Conservation (phyloP, 2,888 invertebrate genomes). For the Spicauda simplicius region DNA sequence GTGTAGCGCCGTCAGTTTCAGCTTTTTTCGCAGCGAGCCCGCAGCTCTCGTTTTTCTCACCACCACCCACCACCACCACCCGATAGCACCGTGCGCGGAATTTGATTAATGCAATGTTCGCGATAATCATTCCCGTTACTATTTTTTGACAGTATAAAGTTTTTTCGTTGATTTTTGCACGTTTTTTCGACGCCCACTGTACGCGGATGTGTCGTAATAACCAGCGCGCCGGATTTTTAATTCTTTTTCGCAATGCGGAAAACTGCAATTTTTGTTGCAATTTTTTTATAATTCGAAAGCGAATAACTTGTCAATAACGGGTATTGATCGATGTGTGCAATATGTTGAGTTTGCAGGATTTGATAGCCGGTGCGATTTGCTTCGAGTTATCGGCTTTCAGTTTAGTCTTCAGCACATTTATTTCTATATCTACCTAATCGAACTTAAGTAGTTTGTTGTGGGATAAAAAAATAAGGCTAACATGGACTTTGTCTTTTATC, state of each 20-base stretch:
- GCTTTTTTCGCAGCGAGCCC: constrained; percentile 80
- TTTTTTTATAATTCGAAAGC: constrained; percentile 16
- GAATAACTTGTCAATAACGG: background rate
- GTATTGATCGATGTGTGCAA: background rate
- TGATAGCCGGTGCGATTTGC: too few relatives aligned
- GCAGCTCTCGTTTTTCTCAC: constrained; percentile 77
- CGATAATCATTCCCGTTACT: constrained; percentile 84
- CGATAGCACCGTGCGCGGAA: constrained; percentile 81
- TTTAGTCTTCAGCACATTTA: too few relatives aligned
- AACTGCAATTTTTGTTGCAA: constrained; percentile 26
- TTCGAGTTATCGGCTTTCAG: too few relatives aligned
- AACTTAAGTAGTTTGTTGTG: too few relatives aligned
- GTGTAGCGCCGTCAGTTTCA: constrained; percentile 60
- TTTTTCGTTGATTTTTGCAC: constrained; percentile 65
- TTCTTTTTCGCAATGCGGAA: constrained; percentile 34
- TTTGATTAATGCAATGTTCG: constrained; percentile 85
- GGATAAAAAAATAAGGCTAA: too few relatives aligned
- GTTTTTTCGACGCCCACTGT: constrained; percentile 40
- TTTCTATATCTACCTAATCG: too few relatives aligned
- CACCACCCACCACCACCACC: constrained; percentile 48
- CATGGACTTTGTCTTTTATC: too few relatives aligned
- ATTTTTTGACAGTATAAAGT: constrained; percentile 81
- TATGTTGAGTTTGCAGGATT: too few relatives aligned
- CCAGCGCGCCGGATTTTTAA: constrained; percentile 29
- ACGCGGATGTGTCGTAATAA: constrained; percentile 38